phyloP scores from a whole-genome alignment of 2,113 vertebrate genomes.

The Sprattus sprattus region DNA sequence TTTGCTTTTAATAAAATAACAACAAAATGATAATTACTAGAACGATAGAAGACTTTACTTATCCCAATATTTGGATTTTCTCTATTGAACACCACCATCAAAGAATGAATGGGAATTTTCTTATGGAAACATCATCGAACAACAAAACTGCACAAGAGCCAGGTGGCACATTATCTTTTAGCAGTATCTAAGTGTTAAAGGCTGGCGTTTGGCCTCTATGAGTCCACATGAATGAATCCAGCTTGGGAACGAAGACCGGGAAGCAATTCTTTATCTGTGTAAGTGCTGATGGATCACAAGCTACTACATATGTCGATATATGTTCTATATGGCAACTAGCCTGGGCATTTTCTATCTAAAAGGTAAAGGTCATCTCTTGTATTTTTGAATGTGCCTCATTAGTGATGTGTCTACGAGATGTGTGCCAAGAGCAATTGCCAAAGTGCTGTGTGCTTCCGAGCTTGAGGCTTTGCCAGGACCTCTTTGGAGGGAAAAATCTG shows the following conservation, averaged over 20 bases:
- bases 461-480: slow-evolving; percentile 13
- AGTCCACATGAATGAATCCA: neutral
- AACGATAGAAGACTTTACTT: neutral
- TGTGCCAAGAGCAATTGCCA: slow-evolving; percentile 8
- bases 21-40: neutral
- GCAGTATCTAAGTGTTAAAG: too few species aligned
- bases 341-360: neutral
- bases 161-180: too few species aligned
- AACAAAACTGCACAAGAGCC: neutral
- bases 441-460: slow-evolving; percentile 14
- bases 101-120: neutral
- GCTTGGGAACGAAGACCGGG: neutral
- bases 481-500: slow-evolving; percentile 19
- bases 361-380: neutral
- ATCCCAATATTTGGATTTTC: neutral
- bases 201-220: neutral
- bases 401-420: neutral
- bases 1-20: neutral
- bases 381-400: neutral
- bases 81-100: neutral
- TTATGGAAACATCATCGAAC: neutral
- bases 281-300: neutral
- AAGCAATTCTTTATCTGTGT: neutral
- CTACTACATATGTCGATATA: neutral
- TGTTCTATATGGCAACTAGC: neutral